Evolutionary conservation across 2,888 invertebrate species (phyloP), one percentile per base, ranked within the genome.

Genomic region (Hirtodrosophila trivittata): DNA sequence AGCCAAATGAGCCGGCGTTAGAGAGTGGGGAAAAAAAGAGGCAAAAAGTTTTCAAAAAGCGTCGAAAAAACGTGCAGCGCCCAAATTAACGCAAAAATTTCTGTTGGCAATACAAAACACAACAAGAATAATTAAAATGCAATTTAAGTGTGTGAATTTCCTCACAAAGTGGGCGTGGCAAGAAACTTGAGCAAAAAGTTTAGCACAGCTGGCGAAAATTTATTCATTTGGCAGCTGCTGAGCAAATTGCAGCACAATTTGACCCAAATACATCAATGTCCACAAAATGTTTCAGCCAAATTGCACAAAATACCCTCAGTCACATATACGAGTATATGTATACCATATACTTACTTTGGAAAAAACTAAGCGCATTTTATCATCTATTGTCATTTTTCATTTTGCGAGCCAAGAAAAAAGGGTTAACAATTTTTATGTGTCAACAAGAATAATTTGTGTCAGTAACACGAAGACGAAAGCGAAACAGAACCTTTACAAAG

Each of bases 391-490:
- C 80, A 80, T 80, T 83, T 80, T 68, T 80, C 80, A 77, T 66
- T 65, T 16, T 18, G 41, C 55, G 30, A 33, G 8, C 45, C 7
- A 41, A 30, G 38, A 47, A 62, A 76, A 77, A 78, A 80, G 80
- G 80, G 80, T 80, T 65, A 69, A 83, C 75, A 68, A 83, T 80
- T 80, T 80, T 80, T 80, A 80, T 80, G 77, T 80, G 80, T 80
- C 80, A 80, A 83, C 83, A 80, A 80, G 80, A 80, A 80, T 83
- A 80, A 83, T 80, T 80, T 72, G 83, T 80, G 83, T 75, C 80
- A 63, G 67, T 66, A 67, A 66, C 74, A 82, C 63, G 59, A 57
- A 54, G 35, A 51, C 16, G 26, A 42, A 39, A 26, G 21, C 38
- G 60, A 39, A 51, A 52, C 43, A 52, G 46, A 56, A 51, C 51